phyloP scores from a whole-genome alignment of 2,113 vertebrate genomes.

The Xenopus borealis region DNA sequence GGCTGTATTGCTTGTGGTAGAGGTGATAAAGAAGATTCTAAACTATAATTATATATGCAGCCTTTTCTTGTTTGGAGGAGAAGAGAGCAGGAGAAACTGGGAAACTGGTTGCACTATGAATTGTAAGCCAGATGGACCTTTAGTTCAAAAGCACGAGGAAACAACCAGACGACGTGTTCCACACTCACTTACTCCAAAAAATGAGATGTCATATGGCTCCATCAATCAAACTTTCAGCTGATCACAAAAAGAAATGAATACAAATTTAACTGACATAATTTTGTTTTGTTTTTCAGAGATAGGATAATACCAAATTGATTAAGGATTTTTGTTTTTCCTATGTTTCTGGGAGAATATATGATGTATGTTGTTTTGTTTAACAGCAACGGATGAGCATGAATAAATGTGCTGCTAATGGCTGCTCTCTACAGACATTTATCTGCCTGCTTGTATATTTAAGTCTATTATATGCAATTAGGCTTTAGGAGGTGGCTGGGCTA shows the following conservation, averaged over 20 bases:
- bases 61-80: slow-evolving; percentile 29
- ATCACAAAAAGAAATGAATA: background rate
- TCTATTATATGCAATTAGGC: too few relatives aligned
- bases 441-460: too few relatives aligned
- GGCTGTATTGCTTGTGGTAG: slow-evolving; percentile 29
- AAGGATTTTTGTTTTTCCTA: too few relatives aligned
- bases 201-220: slow-evolving; percentile 19
- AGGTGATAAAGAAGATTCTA: slow-evolving; percentile 16
- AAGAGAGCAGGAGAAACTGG: slow-evolving; percentile 2
- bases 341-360: too few relatives aligned
- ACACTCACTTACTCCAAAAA: slow-evolving; percentile 14
- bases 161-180: slow-evolving; percentile 22
- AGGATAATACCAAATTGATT: too few relatives aligned
- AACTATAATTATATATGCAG: background rate
- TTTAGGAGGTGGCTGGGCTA: too few relatives aligned
- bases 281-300: too few relatives aligned
- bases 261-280: too few relatives aligned
- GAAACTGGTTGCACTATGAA: background rate
- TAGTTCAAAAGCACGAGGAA: slow-evolving; percentile 13
- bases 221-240: slow-evolving; percentile 4
- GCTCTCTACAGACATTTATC: too few relatives aligned
- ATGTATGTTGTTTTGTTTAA: too few relatives aligned
- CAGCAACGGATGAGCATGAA: too few relatives aligned
- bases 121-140: background rate
- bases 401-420: too few relatives aligned